These are phyloP conservation scores for Cygnus olor DNA, from an alignment of 2,797 vertebrate species.

Conservation along the genomic window DNA sequence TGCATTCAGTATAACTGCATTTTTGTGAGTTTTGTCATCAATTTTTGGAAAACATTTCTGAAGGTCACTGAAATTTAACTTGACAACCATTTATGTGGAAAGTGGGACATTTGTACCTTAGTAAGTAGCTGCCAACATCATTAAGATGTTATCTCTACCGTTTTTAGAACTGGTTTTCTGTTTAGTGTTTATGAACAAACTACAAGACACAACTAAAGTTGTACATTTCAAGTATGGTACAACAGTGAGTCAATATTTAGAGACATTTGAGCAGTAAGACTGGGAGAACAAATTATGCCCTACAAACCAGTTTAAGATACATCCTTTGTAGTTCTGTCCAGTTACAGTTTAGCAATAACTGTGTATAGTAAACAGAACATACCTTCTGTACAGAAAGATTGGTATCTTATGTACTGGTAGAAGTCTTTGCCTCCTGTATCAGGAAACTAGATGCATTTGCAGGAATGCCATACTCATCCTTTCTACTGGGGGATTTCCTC, in stretches of 20 bases:
- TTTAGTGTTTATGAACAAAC: slow-evolving; percentile 67
- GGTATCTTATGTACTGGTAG: slow-evolving; percentile 39
- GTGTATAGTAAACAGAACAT: slow-evolving; percentile 72
- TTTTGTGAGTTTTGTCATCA: slow-evolving; percentile 10
- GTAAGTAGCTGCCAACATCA: slow-evolving; percentile 38
- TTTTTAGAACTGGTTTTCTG: slow-evolving; percentile 67
- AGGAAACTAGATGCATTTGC: slow-evolving; percentile 31
- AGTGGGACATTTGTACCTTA: slow-evolving; percentile 27
- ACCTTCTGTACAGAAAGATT: slow-evolving; percentile 40
- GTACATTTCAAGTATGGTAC: slow-evolving; percentile 53
- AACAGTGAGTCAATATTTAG: slow-evolving; percentile 71
- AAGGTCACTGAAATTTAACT: slow-evolving; percentile 52
- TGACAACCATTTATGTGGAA: not conserved
- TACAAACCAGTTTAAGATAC: slow-evolving; percentile 60
- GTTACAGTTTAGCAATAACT: slow-evolving; percentile 24
- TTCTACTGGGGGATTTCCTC: not conserved
- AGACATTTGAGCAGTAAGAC: not conserved
- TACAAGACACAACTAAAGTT: slow-evolving; percentile 54
- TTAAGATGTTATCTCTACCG: slow-evolving; percentile 47
- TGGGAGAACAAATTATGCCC: slow-evolving; percentile 12
- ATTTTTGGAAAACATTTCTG: slow-evolving; percentile 26
- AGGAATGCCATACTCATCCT: not conserved
- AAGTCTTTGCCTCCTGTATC: slow-evolving; percentile 23
- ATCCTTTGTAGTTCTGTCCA: slow-evolving; percentile 58
- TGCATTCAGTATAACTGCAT: not conserved